phyloP scores from a whole-genome alignment of 2,113 vertebrate genomes.

The Muntiacus muntjak region DNA sequence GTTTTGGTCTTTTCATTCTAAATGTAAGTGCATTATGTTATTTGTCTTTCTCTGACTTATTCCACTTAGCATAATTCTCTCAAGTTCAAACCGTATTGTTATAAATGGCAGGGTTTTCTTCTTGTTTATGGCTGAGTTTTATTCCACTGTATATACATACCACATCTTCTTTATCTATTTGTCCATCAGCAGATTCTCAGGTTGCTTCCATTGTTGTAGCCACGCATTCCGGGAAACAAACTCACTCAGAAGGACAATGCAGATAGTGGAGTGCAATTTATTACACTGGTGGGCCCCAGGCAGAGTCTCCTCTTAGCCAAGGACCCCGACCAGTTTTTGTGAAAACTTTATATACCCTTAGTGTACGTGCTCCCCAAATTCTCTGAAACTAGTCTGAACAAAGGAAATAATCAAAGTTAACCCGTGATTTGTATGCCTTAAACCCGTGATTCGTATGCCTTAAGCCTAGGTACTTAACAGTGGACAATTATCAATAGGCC shows the following conservation, averaged over 20 bases:
- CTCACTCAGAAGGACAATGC: neutral
- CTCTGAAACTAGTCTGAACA: neutral
- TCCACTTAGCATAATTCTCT: neutral
- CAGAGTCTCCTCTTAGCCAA: neutral
- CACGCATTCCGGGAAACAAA: accelerated
- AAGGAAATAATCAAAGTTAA: neutral
- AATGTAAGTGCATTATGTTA: neutral
- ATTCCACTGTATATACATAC: too few relatives aligned
- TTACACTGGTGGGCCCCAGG: neutral
- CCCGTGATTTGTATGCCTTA: neutral
- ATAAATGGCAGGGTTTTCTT: neutral
- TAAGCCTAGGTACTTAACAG: neutral
- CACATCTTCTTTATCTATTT: neutral
- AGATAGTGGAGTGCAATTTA: neutral
- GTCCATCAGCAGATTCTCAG: neutral
- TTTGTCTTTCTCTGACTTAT: neutral
- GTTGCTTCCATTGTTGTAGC: neutral
- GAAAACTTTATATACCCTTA: neutral
- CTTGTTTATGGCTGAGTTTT: neutral
- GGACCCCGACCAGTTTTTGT: neutral
- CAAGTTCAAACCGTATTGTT: neutral
- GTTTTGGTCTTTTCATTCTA: neutral
- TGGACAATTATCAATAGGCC: neutral
- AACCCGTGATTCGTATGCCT: too few relatives aligned
- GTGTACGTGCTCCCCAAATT: neutral